Base-by-base conservation (phyloP, 1,140 invertebrate species). In the Gryllus bimaculatus region DNA sequence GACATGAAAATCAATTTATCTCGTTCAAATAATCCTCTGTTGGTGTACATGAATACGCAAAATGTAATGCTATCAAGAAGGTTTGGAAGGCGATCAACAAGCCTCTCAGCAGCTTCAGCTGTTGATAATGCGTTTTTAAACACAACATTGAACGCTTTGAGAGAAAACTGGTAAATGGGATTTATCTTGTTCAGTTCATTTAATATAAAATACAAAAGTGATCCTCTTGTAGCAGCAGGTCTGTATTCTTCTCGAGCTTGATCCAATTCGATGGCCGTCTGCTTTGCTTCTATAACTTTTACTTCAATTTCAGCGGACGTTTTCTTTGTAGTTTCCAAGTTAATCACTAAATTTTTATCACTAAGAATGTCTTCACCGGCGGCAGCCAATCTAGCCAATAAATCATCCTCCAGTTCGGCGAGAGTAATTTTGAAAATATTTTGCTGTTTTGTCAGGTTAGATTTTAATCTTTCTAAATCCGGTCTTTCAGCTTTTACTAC, bases 121-220 rank as follows among this genome's bases (percentile, higher is more conserved):
- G 88, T 89, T 26, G 89, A 87, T 77, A 98, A 92, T 0, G 96
- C 95, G 83, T 95, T 95, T 82, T 93, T 92, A 86, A 98, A 98
- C 1, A 98, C 96, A 7, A 95, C 92, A 82, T 92, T 96, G 86
- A 97, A 98, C 0, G 96, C 95, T 86, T 98, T 98, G 48, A 99
- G 84, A 0, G 96, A 98, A 87, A 98, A 99, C 83, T 98, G 96
- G 86, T 99, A 99, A 82, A 98, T 95, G 76, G 94, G 95, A 86
- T 98, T 97, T 80, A 98, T 98, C 85, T 96, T 96, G 86, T 92
- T 90, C 47, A 99, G 85, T 82, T 98, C 96, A 83, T 96, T 98
- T 74, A 99, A 87, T 78, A 98, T 96, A 84, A 99, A 99, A 85
- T 98, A 99, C 0, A 98, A 86, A 6, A 98, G 89, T 6, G 96